Conservation (phyloP, 2,797 vertebrate species). For the Mormyrus proboscirostris region DNA sequence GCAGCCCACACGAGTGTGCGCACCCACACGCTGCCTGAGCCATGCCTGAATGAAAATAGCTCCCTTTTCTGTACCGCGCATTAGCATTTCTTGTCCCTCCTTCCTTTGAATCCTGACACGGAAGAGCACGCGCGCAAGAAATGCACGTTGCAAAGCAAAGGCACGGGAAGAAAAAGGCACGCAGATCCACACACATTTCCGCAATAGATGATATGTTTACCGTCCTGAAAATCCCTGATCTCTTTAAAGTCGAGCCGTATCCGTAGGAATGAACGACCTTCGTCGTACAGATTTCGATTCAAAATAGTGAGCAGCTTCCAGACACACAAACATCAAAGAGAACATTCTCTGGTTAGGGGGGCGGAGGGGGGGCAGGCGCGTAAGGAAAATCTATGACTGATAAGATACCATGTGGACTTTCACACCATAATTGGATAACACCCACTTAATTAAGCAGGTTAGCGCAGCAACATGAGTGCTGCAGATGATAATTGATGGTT, state of each 20-base stretch:
- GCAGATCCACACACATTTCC: background rate
- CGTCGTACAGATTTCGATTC: background rate
- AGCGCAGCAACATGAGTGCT: background rate
- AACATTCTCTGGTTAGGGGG: background rate
- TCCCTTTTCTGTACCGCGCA: background rate
- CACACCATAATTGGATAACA: conserved; percentile 19
- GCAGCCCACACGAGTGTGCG: background rate
- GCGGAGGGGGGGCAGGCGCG: background rate
- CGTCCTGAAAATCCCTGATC: background rate
- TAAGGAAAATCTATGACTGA: background rate
- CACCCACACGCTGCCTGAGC: background rate
- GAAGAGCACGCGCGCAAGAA: background rate
- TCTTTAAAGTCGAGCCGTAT: background rate
- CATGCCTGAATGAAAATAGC: conserved; percentile 9
- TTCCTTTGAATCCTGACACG: background rate
- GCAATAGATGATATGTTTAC: background rate
- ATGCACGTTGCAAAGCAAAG: background rate
- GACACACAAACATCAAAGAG: background rate
- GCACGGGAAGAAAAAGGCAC: background rate
- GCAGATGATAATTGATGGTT: conserved; percentile 6
- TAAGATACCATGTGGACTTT: background rate
- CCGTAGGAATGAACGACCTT: background rate
- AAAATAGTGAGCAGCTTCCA: background rate
- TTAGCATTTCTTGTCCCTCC: background rate
- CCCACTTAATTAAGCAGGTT: background rate